Percentiles rank a stretch among this genome's conserved stretches.
These are phyloP conservation scores for Diorhabda carinulata DNA, from an alignment of 1,140 invertebrate species.

Conservation along the genomic window DNA sequence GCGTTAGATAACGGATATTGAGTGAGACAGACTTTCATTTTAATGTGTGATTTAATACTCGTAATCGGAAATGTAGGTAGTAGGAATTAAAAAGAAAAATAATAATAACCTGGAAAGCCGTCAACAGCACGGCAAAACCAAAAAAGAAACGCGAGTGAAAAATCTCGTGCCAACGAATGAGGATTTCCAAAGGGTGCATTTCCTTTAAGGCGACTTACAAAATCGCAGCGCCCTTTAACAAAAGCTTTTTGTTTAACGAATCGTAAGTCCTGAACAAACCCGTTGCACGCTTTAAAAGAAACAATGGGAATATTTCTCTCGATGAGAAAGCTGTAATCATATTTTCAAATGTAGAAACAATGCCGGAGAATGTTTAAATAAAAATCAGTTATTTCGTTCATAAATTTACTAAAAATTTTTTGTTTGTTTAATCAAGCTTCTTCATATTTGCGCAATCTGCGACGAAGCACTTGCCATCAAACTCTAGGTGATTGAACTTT, in stretches of 20 bases:
- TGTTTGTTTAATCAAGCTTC: no score
- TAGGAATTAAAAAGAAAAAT: background rate
- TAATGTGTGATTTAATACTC: no score
- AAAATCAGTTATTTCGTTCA: no score
- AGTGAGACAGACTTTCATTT: background rate
- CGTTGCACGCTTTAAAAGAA: conserved; percentile 6
- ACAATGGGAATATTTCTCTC: conserved; percentile 1
- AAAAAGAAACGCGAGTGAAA: background rate
- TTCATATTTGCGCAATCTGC: no score
- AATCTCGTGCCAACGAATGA: background rate
- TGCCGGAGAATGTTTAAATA: background rate
- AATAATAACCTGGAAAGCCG: background rate
- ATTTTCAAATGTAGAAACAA: conserved; percentile 1
- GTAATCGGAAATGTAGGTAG: no score
- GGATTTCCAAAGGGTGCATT: conserved; percentile 9
- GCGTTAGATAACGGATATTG: background rate
- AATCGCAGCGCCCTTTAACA: conserved; percentile 8
- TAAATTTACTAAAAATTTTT: no score
- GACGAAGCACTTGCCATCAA: no score
- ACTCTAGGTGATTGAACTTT: no score
- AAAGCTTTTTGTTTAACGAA: conserved; percentile 21
- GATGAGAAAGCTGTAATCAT: conserved; percentile 7
- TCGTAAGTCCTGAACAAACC: conserved; percentile 19
- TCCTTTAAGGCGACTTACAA: conserved; percentile 7
- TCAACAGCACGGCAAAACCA: background rate